Evolutionary conservation across 2,113 vertebrate species (phyloP).

Genomic region (Bothrops jararaca): DNA sequence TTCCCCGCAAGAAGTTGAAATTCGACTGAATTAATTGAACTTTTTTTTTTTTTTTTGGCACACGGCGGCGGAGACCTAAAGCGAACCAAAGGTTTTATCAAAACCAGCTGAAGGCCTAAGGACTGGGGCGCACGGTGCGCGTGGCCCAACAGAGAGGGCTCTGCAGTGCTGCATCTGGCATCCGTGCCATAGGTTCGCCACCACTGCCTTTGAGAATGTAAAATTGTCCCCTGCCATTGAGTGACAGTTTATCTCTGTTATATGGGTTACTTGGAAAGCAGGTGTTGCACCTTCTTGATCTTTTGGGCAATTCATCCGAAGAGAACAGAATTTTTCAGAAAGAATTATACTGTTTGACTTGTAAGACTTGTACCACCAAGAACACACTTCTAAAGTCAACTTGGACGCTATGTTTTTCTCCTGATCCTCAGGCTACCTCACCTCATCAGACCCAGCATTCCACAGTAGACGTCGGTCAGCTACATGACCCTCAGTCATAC

Average conservation of each 20-base stretch:
- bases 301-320: background rate
- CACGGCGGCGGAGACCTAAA: no score
- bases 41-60: no score
- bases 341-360: background rate
- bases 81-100: no score
- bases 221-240: background rate
- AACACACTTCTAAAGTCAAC: background rate
- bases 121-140: no score
- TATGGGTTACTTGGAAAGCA: background rate
- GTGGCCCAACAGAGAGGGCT: no score
- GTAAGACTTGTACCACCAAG: background rate
- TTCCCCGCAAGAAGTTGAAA: no score
- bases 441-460: conserved; percentile 90
- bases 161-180: no score
- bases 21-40: no score
- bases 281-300: background rate
- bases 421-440: conserved; percentile 79
- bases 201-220: background rate
- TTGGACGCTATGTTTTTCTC: background rate
- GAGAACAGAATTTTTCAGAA: background rate
- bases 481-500: conserved; percentile 91
- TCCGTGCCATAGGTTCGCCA: no score
- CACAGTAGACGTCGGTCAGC: conserved; percentile 90
- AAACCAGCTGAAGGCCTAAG: no score
- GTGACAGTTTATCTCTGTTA: background rate